Base-by-base conservation (phyloP, 2,113 vertebrate species). In the Scalopus aquaticus region DNA sequence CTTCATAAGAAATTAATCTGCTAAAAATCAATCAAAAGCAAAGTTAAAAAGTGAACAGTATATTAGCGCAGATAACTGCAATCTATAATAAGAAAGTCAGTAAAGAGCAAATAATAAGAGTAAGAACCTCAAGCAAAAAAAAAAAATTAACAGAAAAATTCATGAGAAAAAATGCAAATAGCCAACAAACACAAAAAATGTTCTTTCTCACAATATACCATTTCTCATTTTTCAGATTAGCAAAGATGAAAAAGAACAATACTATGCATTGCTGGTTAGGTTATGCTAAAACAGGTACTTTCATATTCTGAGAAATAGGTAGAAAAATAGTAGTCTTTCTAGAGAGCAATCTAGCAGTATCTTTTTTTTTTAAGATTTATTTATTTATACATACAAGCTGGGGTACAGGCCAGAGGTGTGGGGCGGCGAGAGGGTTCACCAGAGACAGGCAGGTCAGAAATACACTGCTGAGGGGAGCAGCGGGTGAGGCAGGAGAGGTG, bases 1-100 rank as follows among this genome's bases (percentile, higher is more conserved):
- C 12, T 73, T 69, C 26, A 39, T 86, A 77, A 88, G 49, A 94
- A 93, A 74, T 62, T 64, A 67, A 92, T 88, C 15, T 84, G 19
- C 30, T 77, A 74, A 88, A 60, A 44, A 44, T 44, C 9, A 91
- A n/a, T 20, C 12, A 49, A 74, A 69, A 39, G 83, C 32, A 88
- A 85, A 84, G 65, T 67, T 87, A 87, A 84, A 88, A 84, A 20
- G 22, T 83, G 76, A 78, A 60, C 7, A 56, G 65, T 88, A 60
- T 91, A 58, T 30, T 64, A 3, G 28, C n/a, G 28, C 30, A 58
- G 74, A 58, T 56, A 60, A 64, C 24, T 91, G 28, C 26, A 65
- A 88, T 70, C 42, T 60, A 5, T n/a, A 80, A 56, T 78, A 77
- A 54, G n/a, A 54, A 3, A 46, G 20, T 32, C 56, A 91, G 64